Evolutionary conservation across 2,113 vertebrate genomes (phyloP), one percentile per base, ranked within the genome.

Genomic region (Lamprotornis superbus): DNA sequence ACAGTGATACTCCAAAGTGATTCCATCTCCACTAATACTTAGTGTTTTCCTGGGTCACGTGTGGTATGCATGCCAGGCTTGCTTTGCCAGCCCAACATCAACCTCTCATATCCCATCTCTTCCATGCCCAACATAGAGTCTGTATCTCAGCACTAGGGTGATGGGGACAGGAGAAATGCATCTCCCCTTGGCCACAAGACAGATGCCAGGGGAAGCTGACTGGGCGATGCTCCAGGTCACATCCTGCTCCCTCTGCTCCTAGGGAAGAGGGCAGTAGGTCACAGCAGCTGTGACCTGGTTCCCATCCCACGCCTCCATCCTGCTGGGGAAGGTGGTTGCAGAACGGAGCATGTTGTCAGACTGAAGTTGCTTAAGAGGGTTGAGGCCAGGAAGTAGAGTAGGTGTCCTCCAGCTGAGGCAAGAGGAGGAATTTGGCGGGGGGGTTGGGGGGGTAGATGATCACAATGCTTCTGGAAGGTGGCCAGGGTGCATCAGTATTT

Each of bases 1-100:
- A 40, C 0, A 0, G 15, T 76, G 47, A 35, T 49, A 9, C 21
- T 42, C 18, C 0, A 0, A 46, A 40, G 39, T 12, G 13, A 71
- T 80, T 71, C 49, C 11, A 46, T 47, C 9, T 50, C 70, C 4
- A 1, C 44, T 63, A 28, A 33, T 13, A 35, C 30, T 28, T 11
- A 5, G 12, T n/a, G 15, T 23, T 33, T 63, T 73, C 49, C 50
- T 37, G 0, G 15, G 52, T 23, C 47, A 23, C 0, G 6, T 0
- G 2, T 27, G 71, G 46, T 57, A 16, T 12, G 13, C 7, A 1
- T 35, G 46, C 46, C 28, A 37, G 20, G 24, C 37, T 60, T 68
- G 23, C 23, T 87, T 83, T 86, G 67, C 59, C 60, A 71, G 42
- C 23, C 28, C 46, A 19, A 1, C 42, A 7, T 46, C 61, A 44